Conservation (phyloP, 2,888 invertebrate genomes). For the Cremastinae sp. region DNA sequence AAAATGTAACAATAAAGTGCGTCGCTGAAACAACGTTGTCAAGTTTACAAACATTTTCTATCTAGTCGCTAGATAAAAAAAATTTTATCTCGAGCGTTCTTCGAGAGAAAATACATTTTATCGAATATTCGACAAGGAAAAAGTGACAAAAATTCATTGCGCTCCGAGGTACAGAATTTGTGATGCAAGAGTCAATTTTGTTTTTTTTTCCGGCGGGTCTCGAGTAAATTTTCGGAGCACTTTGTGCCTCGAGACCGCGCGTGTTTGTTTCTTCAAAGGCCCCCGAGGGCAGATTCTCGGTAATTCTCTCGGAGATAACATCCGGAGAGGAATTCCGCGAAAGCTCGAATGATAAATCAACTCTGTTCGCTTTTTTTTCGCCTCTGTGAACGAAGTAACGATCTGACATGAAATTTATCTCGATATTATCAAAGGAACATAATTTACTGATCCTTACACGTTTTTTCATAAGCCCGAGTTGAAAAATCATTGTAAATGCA, state of each 20-base stretch:
- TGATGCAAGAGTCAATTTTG: not conserved
- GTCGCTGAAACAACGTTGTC: too few relatives aligned
- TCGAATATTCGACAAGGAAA: not conserved
- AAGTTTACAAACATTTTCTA: too few relatives aligned
- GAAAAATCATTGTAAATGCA: not conserved
- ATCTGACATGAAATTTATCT: slow-evolving; percentile 10
- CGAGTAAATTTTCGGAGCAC: slow-evolving; percentile 53
- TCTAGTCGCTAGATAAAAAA: too few relatives aligned
- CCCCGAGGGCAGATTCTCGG: slow-evolving; percentile 57
- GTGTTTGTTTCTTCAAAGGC: slow-evolving; percentile 66
- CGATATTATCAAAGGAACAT: not conserved
- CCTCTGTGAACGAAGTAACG: not conserved
- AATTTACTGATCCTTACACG: not conserved
- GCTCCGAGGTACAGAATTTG: not conserved
- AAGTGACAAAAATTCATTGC: not conserved
- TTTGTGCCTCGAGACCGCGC: slow-evolving; percentile 32
- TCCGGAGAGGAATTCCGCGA: slow-evolving; percentile 52
- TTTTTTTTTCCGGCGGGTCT: slow-evolving; percentile 2
- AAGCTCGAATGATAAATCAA: slow-evolving; percentile 61
- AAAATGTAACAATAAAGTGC: not conserved
- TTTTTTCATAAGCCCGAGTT: not conserved
- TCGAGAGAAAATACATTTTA: too few relatives aligned
- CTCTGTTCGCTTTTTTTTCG: slow-evolving; percentile 29
- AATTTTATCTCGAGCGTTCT: too few relatives aligned
- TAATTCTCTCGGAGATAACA: slow-evolving; percentile 40